Conservation (phyloP, 2,797 vertebrate genomes). For the Dendrocincla fuliginosa region DNA sequence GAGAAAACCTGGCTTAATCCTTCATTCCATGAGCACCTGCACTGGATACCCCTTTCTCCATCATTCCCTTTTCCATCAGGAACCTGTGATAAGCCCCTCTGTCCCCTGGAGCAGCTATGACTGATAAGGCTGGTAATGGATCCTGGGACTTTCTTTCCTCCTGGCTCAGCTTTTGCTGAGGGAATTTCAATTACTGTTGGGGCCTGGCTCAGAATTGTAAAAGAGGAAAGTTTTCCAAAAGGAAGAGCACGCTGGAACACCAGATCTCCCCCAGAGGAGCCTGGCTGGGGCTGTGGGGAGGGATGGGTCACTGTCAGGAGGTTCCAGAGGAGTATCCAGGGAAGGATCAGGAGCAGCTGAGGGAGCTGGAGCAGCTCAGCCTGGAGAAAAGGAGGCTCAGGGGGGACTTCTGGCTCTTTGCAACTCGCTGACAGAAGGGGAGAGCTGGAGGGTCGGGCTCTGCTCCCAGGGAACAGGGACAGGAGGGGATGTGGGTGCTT, state of each 20-base stretch:
- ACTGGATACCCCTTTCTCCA: fast-evolving
- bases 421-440: neutral
- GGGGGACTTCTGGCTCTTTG: neutral
- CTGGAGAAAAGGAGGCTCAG: neutral
- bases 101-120: neutral
- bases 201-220: neutral
- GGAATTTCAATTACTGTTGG: neutral
- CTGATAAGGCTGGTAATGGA: neutral
- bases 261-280: neutral
- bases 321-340: neutral
- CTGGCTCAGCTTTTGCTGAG: neutral
- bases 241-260: neutral
- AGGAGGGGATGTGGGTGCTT: neutral
- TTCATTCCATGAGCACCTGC: fast-evolving
- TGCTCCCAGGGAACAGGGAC: neutral
- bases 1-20: neutral
- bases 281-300: neutral
- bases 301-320: fast-evolving
- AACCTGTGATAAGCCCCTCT: neutral
- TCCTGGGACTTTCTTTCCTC: neutral
- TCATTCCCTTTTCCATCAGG: fast-evolving
- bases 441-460: neutral
- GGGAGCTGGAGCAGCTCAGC: neutral
- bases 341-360: neutral
- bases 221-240: neutral